Conservation (phyloP, 2,888 invertebrate species). For the Saturnia japonica region DNA sequence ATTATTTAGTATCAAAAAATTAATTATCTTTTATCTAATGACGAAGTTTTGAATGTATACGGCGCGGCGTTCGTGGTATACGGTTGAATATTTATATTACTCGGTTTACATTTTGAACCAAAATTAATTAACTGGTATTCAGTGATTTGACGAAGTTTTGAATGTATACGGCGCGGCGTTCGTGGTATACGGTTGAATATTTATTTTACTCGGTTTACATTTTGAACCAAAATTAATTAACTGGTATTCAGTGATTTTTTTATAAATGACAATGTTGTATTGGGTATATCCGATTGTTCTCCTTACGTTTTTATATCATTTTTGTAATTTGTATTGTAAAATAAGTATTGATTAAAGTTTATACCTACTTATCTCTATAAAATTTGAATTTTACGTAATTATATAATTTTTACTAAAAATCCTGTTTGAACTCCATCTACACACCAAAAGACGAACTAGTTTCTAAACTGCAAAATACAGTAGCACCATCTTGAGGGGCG, state of each 20-base stretch:
- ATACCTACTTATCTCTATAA: background rate
- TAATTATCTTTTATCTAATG: no score
- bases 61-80: background rate
- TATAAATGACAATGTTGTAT: background rate
- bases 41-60: background rate
- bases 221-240: background rate
- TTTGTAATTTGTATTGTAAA: background rate
- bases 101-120: background rate
- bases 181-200: background rate
- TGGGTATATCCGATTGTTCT: background rate
- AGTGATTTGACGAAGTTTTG: background rate
- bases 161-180: background rate
- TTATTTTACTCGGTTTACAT: background rate
- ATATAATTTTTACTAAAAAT: background rate
- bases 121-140: background rate
- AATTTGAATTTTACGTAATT: background rate
- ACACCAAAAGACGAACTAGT: constrained; percentile 68
- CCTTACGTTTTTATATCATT: background rate
- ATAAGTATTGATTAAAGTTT: background rate
- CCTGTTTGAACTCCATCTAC: constrained; percentile 63
- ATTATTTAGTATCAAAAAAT: background rate
- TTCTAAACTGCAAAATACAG: constrained; percentile 66
- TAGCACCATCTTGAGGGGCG: constrained; percentile 74
- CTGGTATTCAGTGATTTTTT: no score
- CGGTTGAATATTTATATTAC: background rate